A percentile compares a stretch with the other conserved stretches of the same genome.
phyloP scores from a whole-genome alignment of 53 echinoderm and acorn worm species.

The Arbacia lixula region DNA sequence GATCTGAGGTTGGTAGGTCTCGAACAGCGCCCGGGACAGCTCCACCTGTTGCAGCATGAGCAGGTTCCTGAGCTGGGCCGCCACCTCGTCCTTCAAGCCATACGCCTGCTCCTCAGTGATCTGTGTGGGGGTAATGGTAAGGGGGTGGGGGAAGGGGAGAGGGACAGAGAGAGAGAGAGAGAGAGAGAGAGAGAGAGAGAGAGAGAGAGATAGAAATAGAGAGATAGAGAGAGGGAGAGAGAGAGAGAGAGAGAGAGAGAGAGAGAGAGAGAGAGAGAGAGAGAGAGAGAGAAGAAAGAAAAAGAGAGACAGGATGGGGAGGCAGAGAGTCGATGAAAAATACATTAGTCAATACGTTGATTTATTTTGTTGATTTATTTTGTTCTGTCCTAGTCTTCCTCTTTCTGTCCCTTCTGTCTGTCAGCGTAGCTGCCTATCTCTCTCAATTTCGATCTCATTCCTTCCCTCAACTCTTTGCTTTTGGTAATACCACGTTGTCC shows the following conservation, averaged over 20 bases:
- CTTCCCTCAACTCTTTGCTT: too few species aligned
- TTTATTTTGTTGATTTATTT: too few species aligned
- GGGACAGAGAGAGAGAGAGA: neutral
- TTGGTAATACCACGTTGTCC: too few species aligned
- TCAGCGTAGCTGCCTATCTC: too few species aligned
- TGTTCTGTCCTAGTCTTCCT: too few species aligned
- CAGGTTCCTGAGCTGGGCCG: conserved; percentile 55
- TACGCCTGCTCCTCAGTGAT: conserved; percentile 55
- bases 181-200: neutral
- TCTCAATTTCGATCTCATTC: too few species aligned
- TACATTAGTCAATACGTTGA: too few species aligned
- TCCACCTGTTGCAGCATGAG: conserved; percentile 71
- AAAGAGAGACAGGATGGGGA: neutral
- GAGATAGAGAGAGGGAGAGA: neutral
- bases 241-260: neutral
- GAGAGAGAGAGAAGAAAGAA: neutral
- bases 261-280: neutral
- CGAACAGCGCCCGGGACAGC: conserved; percentile 64
- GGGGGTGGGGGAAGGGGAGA: too few species aligned
- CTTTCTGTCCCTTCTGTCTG: too few species aligned
- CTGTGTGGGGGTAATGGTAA: too few species aligned
- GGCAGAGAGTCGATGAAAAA: too few species aligned
- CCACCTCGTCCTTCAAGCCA: conserved; percentile 59
- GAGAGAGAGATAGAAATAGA: neutral
- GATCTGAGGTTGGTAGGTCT: conserved; percentile 50